phyloP scores from a whole-genome alignment of 2,113 vertebrate genomes.

The Oreochromis spilurus region DNA sequence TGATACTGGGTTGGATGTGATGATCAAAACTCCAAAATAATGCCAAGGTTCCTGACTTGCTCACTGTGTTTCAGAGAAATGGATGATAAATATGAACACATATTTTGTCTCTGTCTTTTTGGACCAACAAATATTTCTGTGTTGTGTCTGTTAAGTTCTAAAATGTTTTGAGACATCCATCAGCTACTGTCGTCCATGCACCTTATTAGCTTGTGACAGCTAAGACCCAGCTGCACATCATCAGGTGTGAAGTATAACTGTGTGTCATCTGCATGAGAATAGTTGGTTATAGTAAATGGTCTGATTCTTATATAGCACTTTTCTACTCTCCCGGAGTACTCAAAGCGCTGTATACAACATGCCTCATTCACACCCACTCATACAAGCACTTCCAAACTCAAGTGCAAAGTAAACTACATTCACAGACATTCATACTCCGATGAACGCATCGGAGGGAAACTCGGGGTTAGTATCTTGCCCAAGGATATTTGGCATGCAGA shows the following conservation, averaged over 20 bases:
- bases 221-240: background rate
- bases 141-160: background rate
- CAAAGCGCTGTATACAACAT: too few species aligned
- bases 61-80: background rate
- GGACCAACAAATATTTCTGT: background rate
- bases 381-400: too few species aligned
- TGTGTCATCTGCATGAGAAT: background rate
- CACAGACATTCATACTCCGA: too few species aligned
- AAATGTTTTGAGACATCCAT: background rate
- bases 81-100: background rate
- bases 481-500: too few species aligned
- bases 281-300: background rate
- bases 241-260: background rate
- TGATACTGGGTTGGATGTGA: background rate
- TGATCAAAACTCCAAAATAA: background rate
- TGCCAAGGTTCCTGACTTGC: background rate
- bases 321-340: too few species aligned
- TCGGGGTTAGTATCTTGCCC: too few species aligned
- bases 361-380: too few species aligned
- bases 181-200: background rate
- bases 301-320: too few species aligned
- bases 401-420: too few species aligned
- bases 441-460: too few species aligned
- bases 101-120: background rate
- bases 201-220: background rate